phyloP scores from a whole-genome alignment of 1,140 invertebrate species.

The Geopemphigus sp. region DNA sequence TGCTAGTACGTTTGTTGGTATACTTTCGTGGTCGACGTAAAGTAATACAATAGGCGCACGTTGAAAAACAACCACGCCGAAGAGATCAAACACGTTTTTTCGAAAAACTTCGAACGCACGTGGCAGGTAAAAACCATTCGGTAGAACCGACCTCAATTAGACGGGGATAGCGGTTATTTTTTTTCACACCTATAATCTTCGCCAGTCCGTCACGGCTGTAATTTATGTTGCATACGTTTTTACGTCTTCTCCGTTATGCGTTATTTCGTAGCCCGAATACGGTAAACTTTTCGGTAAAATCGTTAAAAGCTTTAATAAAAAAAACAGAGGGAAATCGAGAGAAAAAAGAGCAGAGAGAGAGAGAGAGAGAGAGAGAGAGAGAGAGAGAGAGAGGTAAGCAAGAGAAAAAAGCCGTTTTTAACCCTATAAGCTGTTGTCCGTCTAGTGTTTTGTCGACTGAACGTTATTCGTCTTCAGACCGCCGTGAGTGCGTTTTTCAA shows the following conservation, averaged over 20 bases:
- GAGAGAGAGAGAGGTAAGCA: too few relatives aligned
- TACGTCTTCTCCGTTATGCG: not conserved
- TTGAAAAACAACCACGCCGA: too few relatives aligned
- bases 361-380: too few relatives aligned
- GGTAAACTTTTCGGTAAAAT: constrained; percentile 26
- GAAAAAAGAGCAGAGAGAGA: too few relatives aligned
- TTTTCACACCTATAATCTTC: constrained; percentile 34
- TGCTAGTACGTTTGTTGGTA: too few relatives aligned
- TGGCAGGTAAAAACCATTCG: constrained; percentile 4
- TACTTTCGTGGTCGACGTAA: too few relatives aligned
- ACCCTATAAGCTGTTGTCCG: not conserved
- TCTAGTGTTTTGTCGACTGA: not conserved
- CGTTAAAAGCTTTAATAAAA: constrained; percentile 36
- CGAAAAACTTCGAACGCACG: too few relatives aligned
- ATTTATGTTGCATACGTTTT: constrained; percentile 39
- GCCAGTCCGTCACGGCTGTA: constrained; percentile 12
- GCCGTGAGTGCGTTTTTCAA: constrained; percentile 6
- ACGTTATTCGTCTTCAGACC: constrained; percentile 20
- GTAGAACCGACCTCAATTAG: constrained; percentile 24
- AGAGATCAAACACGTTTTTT: too few relatives aligned
- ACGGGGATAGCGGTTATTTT: constrained; percentile 6
- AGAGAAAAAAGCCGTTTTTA: not conserved
- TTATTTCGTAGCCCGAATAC: not conserved
- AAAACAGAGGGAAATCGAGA: too few relatives aligned
- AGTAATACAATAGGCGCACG: too few relatives aligned